A percentile compares a stretch with the other conserved stretches of the same genome.
Conservation (phyloP, 2,888 invertebrate genomes). For the Sericinus montela region DNA sequence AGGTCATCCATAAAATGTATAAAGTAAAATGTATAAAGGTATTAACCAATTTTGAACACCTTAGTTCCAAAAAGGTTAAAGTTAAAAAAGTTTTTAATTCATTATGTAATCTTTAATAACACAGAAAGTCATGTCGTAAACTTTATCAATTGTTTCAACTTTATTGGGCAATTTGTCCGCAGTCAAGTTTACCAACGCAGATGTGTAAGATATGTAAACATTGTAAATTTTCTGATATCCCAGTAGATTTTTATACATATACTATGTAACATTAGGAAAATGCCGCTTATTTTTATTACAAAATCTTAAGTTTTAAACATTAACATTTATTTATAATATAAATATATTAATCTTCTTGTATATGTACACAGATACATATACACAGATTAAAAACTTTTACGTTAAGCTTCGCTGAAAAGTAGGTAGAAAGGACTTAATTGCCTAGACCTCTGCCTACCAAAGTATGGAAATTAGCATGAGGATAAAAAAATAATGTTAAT, state of each 20-base stretch:
- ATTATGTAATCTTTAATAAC: constrained; percentile 26
- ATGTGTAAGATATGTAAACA: constrained; percentile 33
- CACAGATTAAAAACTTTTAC: too few species aligned
- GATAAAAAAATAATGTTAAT: too few species aligned
- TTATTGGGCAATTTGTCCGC: constrained; percentile 38
- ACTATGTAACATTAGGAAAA: constrained; percentile 13
- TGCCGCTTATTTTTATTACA: constrained; percentile 7
- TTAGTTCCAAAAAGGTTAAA: constrained; percentile 22
- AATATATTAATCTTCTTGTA: too few species aligned
- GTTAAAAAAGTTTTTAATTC: constrained; percentile 26
- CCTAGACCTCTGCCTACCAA: too few species aligned
- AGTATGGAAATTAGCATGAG: too few species aligned
- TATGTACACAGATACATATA: too few species aligned
- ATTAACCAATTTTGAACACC: too few species aligned
- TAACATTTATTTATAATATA: too few species aligned
- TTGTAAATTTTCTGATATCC: constrained; percentile 20
- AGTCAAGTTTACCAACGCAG: constrained; percentile 32
- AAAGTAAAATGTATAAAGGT: too few species aligned
- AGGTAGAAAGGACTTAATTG: too few species aligned
- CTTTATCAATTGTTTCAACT: constrained; percentile 43
- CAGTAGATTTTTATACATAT: constrained; percentile 19
- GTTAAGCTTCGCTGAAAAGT: too few species aligned
- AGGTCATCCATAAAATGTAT: too few species aligned
- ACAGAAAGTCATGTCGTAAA: constrained; percentile 38
- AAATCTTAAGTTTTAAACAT: background rate